Evolutionary conservation across 2,113 vertebrate genomes (phyloP).

Genomic region (Butorides virescens): DNA sequence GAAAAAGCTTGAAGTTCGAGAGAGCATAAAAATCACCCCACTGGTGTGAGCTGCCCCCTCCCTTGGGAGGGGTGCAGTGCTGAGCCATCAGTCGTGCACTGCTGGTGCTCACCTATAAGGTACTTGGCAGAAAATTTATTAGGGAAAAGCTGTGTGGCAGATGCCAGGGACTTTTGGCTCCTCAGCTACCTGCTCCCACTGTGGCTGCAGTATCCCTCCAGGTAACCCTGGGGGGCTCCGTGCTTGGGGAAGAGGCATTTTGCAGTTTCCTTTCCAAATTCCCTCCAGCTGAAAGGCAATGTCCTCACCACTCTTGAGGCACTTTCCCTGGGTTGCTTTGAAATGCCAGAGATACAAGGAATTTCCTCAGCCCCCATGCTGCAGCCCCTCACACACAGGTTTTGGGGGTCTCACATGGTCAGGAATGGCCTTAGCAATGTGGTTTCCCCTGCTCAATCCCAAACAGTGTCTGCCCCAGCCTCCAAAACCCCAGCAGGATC

Average conservation of each 20-base stretch:
- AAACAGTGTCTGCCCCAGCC: not conserved
- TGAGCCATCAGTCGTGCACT: not conserved
- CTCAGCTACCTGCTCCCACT: not conserved
- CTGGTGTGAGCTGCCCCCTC: not conserved
- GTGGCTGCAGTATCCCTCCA: not conserved
- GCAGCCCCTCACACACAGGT: not conserved
- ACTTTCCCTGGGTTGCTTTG: not conserved
- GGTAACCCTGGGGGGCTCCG: rapidly evolving
- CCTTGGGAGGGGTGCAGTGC: not conserved
- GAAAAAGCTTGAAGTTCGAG: not conserved
- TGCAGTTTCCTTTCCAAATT: not conserved
- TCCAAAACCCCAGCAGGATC: not conserved
- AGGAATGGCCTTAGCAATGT: not conserved
- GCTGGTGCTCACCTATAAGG: not conserved
- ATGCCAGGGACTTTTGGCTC: not conserved
- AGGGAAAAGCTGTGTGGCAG: not conserved
- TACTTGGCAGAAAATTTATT: not conserved
- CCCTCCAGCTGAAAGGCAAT: not conserved
- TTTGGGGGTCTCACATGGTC: not conserved
- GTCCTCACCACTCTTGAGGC: not conserved
- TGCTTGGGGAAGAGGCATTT: not conserved
- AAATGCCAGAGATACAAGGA: not conserved
- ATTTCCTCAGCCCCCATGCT: not conserved
- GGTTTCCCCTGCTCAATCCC: not conserved
- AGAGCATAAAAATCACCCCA: not conserved